Base-by-base conservation (phyloP, 2,113 vertebrate species). In the Cyanoliseus patagonus region DNA sequence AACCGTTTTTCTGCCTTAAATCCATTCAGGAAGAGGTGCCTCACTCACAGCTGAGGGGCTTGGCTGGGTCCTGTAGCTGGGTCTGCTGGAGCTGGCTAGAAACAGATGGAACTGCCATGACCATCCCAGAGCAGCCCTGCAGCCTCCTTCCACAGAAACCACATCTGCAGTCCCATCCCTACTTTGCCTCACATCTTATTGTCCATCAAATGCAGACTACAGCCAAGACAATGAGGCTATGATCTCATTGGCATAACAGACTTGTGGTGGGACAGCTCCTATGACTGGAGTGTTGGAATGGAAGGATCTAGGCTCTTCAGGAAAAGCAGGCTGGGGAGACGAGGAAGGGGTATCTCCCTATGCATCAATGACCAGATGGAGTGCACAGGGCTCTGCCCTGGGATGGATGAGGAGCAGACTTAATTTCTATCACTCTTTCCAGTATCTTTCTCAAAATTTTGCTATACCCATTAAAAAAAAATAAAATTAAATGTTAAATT, bases 11-110 rank as follows among this genome's bases (percentile, higher is more conserved):
- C 37, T 44, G 27, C 23, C 20, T 47, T 49, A 42, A 64, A 33
- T 19, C 18, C 1, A 1, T 51, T 51, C 44, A 59, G 27, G 14
- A 28, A 44, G 74, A 59, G n/a, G n/a, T 3, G 0, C 8, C 5
- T 33, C 5, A 17, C 7, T 7, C 15, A 17, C 1, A 0, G 31
- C 11, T 28, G 47, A 84, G 11, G 8, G 27, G 5, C 25, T 78
- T 17, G 7, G 9, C 25, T 77, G 16, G 55, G 41, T 31, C 57
- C 6, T 47, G 6, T 13, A 7, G 11, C 9, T 49, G 41, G 6
- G 22, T 70, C 30, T 4, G 1, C 5, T 70, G 30, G 39, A 69
- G 52, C 19, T 68, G 28, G 13, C 13, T 63, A 28, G n/a, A 82
- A 74, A 2, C 8, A 17, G 20, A 17, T 37, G 22, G 37, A 77